Evolutionary conservation across 2,797 vertebrate genomes (phyloP), one percentile per base, ranked within the genome.

Genomic region (Mastacembelus armatus): DNA sequence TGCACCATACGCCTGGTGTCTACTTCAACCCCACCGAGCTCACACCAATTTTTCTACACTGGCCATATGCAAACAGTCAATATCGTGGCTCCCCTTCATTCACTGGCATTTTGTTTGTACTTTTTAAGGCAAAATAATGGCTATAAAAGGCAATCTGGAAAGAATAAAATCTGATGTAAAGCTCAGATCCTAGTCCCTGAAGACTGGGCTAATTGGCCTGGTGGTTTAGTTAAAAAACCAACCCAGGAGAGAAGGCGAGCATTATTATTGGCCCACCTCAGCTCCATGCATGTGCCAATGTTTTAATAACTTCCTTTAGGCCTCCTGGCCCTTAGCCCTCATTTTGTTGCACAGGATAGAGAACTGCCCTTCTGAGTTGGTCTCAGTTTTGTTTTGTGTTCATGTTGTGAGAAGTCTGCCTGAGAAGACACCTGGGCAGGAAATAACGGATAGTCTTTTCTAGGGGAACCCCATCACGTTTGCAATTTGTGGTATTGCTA

Each of bases 81-180:
- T 87, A 73, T 69, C 77, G 48, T 76, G 85, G 85, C 84, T 87
- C 77, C 77, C 83, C 67, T 89, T 90, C 84, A 80, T 87, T 88
- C 84, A 81, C 87, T 89, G 91, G 91, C 91, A 91, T 91, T 92
- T 91, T 92, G 89, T 92, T 92, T 92, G 91, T 92, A 88, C 89
- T 90, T 91, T 91, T 91, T 89, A 89, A 86, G 87, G 84, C 87
- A 89, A 89, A 92, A 91, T 91, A 88, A 91, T 90, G 86, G 85
- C 90, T 90, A 92, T 91, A 92, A 92, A 92, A 92, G 74, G 79
- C 89, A 92, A 92, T 92, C 91, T 92, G 90, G 91, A 92, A 92
- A 68, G 89, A 91, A 92, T 90, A 91, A 92, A 92, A 90, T 83
- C 77, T 85, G 86, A 90, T 90, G 89, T 91, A 91, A 91, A 90